Conservation (phyloP, 1,140 invertebrate genomes). For the Neomicropteryx cornuta region DNA sequence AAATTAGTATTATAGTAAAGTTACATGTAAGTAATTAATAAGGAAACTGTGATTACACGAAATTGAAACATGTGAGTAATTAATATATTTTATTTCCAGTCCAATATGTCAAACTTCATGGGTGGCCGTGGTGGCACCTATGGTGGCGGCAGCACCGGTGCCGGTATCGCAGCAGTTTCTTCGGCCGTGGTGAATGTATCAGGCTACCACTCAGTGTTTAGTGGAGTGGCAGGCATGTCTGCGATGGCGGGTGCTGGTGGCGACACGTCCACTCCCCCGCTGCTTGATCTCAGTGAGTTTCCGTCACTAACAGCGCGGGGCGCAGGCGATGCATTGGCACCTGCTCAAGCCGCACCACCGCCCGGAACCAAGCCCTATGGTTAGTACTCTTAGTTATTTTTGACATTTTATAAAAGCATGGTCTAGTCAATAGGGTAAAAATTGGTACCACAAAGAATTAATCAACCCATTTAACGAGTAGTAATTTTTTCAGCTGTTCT, state of each 20-base stretch:
- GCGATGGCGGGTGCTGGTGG: slow-evolving; percentile 34
- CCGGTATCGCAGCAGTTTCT: no score
- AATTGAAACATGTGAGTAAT: no score
- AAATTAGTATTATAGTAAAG: no score
- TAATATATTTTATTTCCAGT: slow-evolving; percentile 20
- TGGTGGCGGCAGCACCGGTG: no score
- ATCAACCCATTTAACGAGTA: no score
- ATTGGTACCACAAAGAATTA: no score
- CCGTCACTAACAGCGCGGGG: slow-evolving; percentile 72
- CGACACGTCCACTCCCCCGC: slow-evolving; percentile 66
- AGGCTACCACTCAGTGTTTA: slow-evolving; percentile 62
- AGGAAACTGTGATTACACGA: no score
- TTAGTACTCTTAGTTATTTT: no score
- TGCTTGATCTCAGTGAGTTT: slow-evolving; percentile 82
- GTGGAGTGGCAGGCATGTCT: slow-evolving; percentile 32
- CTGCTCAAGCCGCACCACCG: slow-evolving; percentile 67
- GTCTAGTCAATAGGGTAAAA: no score
- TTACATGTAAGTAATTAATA: no score
- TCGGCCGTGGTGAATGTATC: slow-evolving; percentile 25
- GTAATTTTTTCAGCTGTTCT: no score
- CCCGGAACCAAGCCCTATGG: slow-evolving; percentile 82
- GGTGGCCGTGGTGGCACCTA: no score
- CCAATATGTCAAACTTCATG: slow-evolving; percentile 32
- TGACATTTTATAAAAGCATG: slow-evolving; percentile 3
- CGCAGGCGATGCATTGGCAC: slow-evolving; percentile 52